These are phyloP conservation scores for Operophtera brumata DNA, from an alignment of 2,888 invertebrate species.

Conservation along the genomic window DNA sequence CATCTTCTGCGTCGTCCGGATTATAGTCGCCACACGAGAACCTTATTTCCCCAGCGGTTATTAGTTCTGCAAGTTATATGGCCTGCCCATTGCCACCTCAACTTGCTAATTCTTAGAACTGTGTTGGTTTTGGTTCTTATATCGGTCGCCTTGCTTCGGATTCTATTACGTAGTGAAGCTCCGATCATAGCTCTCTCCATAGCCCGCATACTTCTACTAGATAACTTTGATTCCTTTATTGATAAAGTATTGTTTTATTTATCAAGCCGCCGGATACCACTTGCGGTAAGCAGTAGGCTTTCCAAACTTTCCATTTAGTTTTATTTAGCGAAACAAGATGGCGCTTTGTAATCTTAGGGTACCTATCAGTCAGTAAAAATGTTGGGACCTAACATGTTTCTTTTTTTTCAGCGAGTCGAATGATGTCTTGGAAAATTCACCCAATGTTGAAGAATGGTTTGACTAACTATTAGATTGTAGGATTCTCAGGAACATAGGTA, in stretches of 20 bases:
- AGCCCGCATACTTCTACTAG: too few species aligned
- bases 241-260: slow-evolving; percentile 3
- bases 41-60: too few species aligned
- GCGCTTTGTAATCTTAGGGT: not conserved
- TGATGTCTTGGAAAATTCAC: slow-evolving; percentile 91
- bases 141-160: too few species aligned
- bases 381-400: slow-evolving; percentile 16
- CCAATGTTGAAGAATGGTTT: slow-evolving; percentile 91
- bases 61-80: too few species aligned
- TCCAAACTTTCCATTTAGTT: slow-evolving; percentile 1
- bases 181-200: too few species aligned
- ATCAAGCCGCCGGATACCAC: slow-evolving; percentile 15
- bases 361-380: not conserved
- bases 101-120: too few species aligned
- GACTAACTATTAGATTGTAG: slow-evolving; percentile 48
- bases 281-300: slow-evolving; percentile 19
- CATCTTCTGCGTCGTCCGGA: too few species aligned
- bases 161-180: too few species aligned
- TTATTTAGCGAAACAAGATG: not conserved
- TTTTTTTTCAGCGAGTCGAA: slow-evolving; percentile 87
- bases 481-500: too few species aligned
- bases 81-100: too few species aligned
- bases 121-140: too few species aligned
- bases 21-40: too few species aligned
- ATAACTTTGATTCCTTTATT: not conserved